Evolutionary conservation across 2,888 invertebrate species (phyloP).

Genomic region (Apotomis capreana): DNA sequence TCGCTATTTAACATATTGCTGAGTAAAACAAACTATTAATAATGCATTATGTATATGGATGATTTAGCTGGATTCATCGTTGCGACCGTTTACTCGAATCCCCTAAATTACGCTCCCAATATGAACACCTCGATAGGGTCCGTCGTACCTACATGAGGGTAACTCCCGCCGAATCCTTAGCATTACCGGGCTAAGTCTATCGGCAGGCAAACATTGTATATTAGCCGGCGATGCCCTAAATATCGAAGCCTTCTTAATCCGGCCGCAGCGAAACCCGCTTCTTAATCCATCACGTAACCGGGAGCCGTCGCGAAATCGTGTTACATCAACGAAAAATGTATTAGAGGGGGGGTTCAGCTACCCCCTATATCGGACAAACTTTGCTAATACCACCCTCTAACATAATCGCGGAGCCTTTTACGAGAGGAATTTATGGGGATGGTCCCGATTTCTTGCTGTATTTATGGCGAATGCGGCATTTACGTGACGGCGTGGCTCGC

Average conservation of each 20-base stretch:
- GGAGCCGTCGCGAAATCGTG: slow-evolving; percentile 83
- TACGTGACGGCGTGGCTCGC: slow-evolving; percentile 73
- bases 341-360: slow-evolving; percentile 68
- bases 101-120: slow-evolving; percentile 41
- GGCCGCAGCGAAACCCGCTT: slow-evolving; percentile 73
- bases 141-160: slow-evolving; percentile 43
- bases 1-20: no score
- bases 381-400: slow-evolving; percentile 84
- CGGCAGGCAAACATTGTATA: slow-evolving; percentile 78
- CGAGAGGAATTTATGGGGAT: slow-evolving; percentile 83
- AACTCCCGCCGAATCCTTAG: slow-evolving; percentile 51
- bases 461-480: slow-evolving; percentile 78
- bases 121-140: slow-evolving; percentile 39
- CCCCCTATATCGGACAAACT: slow-evolving; percentile 81
- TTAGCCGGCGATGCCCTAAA: slow-evolving; percentile 77
- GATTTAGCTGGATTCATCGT: background rate
- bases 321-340: slow-evolving; percentile 85
- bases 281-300: slow-evolving; percentile 84
- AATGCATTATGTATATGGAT: background rate
- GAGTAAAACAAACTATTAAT: no score
- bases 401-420: slow-evolving; percentile 83
- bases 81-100: background rate
- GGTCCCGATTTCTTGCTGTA: slow-evolving; percentile 82
- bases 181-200: slow-evolving; percentile 73
- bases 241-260: slow-evolving; percentile 79